Base-by-base conservation (phyloP, 2,113 vertebrate genomes). In the Colinus virginianus region DNA sequence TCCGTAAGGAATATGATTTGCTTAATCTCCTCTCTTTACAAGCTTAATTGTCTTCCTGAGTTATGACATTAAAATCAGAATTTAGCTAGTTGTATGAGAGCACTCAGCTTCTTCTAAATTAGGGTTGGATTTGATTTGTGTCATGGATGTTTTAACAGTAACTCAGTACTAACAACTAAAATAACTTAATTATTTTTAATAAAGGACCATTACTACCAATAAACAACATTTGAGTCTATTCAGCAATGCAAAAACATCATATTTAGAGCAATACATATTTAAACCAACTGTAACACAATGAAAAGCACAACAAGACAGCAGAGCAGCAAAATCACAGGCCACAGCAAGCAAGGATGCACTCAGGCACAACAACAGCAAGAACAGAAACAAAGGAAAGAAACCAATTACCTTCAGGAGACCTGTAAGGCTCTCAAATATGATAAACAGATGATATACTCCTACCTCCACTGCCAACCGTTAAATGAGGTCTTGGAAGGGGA, bases 1-100 rank as follows among this genome's bases (percentile, higher is more conserved):
- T 96, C 77, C 78, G 75, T 91, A 90, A 91, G 77, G 90, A 95
- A 94, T 83, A 90, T 90, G 77, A 96, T 96, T 96, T 96, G 66
- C 78, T 97, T 97, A 97, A 96, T 97, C 94, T 97, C 84, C 90
- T 97, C 94, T 96, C 58, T 92, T 11, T 91, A 74, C 93, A 91
- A 97, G 75, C 59, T 90, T 95, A 59, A 63, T 90, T 97, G 86
- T 95, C 94, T 95, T 82, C 45, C 85, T 70, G 74, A 83, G 34
- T 78, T 90, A 36, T 84, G 93, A 63, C 23, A 94, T 94, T 96
- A 96, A 97, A 93, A 92, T 76, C 91, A 95, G 97, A 96, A 96
- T 96, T 93, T 96, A 78, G 66, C 36, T 91, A 61, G 77, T 95
- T 97, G 42, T 88, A 32, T 83, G 28, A 70, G 30, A 82, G 43